phyloP scores from a whole-genome alignment of 2,797 vertebrate species.

The Urophycis tenuis region DNA sequence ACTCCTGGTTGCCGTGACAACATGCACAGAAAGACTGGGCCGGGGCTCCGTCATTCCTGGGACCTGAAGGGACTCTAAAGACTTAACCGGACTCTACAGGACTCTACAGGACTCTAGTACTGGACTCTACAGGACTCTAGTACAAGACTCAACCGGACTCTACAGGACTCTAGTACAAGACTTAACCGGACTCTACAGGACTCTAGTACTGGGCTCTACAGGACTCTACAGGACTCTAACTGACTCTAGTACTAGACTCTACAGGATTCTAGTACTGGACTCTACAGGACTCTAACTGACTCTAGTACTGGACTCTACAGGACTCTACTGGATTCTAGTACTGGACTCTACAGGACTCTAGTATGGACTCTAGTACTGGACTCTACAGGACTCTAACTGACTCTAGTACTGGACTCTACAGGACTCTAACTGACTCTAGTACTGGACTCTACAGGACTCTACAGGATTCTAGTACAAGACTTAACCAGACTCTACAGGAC shows the following conservation, averaged over 20 bases:
- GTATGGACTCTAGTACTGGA: too few relatives aligned
- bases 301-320: background rate
- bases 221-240: too few relatives aligned
- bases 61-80: background rate
- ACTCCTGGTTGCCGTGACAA: constrained; percentile 1
- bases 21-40: background rate
- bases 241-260: background rate
- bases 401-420: too few relatives aligned
- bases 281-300: too few relatives aligned
- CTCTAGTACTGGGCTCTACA: background rate
- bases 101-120: background rate
- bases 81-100: too few relatives aligned
- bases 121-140: background rate
- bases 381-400: background rate
- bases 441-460: background rate
- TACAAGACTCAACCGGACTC: background rate
- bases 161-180: background rate
- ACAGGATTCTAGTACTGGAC: background rate
- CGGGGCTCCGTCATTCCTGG: background rate
- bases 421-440: too few relatives aligned
- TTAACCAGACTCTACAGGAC: too few relatives aligned
- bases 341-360: too few relatives aligned
- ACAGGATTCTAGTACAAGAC: too few relatives aligned
- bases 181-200: background rate
- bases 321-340: background rate